Conservation (phyloP, 2,113 vertebrate genomes). For the Pholis gunnellus region DNA sequence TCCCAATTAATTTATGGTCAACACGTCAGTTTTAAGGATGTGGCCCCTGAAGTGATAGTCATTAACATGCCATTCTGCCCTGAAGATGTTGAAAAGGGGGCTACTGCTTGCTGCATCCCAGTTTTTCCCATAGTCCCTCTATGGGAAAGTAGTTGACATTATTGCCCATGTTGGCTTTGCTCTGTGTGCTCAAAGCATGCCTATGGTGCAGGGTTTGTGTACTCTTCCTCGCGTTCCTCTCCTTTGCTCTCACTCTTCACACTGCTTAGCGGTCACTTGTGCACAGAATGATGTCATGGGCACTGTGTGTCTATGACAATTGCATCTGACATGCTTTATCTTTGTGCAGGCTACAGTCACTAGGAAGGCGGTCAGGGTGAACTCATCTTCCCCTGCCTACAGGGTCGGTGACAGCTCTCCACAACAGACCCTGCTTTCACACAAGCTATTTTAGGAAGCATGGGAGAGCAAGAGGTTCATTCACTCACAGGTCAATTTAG, state of each 20-base stretch:
- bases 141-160: slow-evolving; percentile 83
- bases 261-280: slow-evolving; percentile 54
- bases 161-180: slow-evolving; percentile 73
- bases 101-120: slow-evolving; percentile 62
- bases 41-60: slow-evolving; percentile 58
- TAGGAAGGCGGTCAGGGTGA: slow-evolving; percentile 62
- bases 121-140: slow-evolving; percentile 74
- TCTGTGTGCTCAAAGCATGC: slow-evolving; percentile 76
- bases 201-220: slow-evolving; percentile 73
- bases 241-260: slow-evolving; percentile 56
- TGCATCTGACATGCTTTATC: slow-evolving; percentile 85
- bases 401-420: slow-evolving; percentile 58
- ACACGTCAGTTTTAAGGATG: slow-evolving; percentile 39
- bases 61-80: slow-evolving; percentile 73
- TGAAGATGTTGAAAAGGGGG: slow-evolving; percentile 69
- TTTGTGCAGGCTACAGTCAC: slow-evolving; percentile 80
- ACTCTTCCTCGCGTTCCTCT: slow-evolving; percentile 67
- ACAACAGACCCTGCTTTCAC: slow-evolving; percentile 77
- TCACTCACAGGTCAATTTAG: slow-evolving; percentile 58
- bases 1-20: slow-evolving; percentile 33
- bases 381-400: slow-evolving; percentile 64
- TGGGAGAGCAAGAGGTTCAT: slow-evolving; percentile 67
- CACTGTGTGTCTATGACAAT: slow-evolving; percentile 77
- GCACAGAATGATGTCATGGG: slow-evolving; percentile 82
- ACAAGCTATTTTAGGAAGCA: slow-evolving; percentile 81